Conservation (phyloP, 2,888 invertebrate species). For the Apoda limacodes region DNA sequence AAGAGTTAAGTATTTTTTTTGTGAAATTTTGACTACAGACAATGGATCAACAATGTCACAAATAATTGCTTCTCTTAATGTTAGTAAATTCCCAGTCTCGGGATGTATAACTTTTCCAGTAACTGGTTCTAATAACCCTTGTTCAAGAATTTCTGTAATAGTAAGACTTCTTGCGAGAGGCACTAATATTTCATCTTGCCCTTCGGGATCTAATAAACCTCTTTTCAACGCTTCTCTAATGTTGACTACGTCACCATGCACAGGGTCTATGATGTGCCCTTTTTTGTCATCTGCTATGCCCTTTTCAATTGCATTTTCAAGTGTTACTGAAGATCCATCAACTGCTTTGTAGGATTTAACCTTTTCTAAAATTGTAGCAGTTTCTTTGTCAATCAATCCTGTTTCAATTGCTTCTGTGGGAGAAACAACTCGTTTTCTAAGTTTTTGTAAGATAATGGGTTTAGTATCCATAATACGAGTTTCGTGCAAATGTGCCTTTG, state of each 20-base stretch:
- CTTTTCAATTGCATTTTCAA: conserved; percentile 80
- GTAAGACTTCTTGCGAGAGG: conserved; percentile 85
- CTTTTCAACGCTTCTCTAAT: conserved; percentile 87
- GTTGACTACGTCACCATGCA: conserved; percentile 81
- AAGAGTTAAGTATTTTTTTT: conserved; percentile 76
- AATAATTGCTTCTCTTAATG: conserved; percentile 85
- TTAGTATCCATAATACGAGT: conserved; percentile 66
- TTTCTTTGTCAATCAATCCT: conserved; percentile 82
- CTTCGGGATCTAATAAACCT: conserved; percentile 83
- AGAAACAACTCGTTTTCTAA: conserved; percentile 80
- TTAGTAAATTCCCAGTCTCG: conserved; percentile 83
- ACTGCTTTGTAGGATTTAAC: conserved; percentile 68
- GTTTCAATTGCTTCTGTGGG: conserved; percentile 82
- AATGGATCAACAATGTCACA: conserved; percentile 90
- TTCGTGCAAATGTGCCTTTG: conserved; percentile 67
- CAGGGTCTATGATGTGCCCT: conserved; percentile 86
- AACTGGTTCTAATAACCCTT: conserved; percentile 83
- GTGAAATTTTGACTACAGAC: conserved; percentile 75
- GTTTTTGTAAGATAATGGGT: conserved; percentile 79
- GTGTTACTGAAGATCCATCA: conserved; percentile 72
- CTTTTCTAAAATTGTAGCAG: conserved; percentile 76
- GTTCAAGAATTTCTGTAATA: conserved; percentile 84
- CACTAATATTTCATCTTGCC: conserved; percentile 80
- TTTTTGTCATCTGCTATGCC: conserved; percentile 78
- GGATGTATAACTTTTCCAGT: conserved; percentile 86